Base-by-base conservation (phyloP, 2,113 vertebrate species). In the Dipodomys ordii region DNA sequence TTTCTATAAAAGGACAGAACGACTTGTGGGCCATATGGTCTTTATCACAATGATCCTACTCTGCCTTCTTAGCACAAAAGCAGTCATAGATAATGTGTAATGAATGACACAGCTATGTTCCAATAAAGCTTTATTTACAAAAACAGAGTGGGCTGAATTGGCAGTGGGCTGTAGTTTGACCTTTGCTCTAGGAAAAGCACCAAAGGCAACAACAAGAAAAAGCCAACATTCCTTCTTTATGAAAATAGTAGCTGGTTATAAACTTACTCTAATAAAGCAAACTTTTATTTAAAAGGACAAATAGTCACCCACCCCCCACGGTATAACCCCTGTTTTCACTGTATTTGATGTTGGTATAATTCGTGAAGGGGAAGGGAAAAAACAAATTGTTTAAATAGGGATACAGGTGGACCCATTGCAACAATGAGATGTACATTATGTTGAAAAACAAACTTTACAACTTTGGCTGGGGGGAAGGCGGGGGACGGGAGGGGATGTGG, bases 51-150 rank as follows among this genome's bases (percentile, higher is more conserved):
- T 71, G 49, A 46, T 28, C 71, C 60, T 39, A 20, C 44, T 84
- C 68, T 91, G 85, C 65, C 81, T 35, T 23, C 49, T 2, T 16
- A 49, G 27, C 22, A 39, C 30, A 64, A 28, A 90, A 91, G n/a
- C 28, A 87, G 69, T 30, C 46, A 72, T 0, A 83, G 49, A 79
- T 71, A n/a, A 46, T 49, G 83, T 2, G 27, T 72, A 78, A 82
- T 35, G 39, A 87, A 82, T 12, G 67, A 65, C 32, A 81, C 9
- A 44, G 44, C 79, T 65, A 69, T 7, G 46, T 73, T 49, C 73
- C 73, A 90, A 94, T 94, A 96, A 94, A 82, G 77, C 53, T 88
- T 92, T 96, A 92, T 85, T 94, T 80, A 93, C 22, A 94, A 82
- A 91, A 77, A 72, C 3, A 87, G 68, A 60, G 73, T 30, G 60